phyloP scores from a whole-genome alignment of 2,888 invertebrate species.

The Ichneumon xanthorius region DNA sequence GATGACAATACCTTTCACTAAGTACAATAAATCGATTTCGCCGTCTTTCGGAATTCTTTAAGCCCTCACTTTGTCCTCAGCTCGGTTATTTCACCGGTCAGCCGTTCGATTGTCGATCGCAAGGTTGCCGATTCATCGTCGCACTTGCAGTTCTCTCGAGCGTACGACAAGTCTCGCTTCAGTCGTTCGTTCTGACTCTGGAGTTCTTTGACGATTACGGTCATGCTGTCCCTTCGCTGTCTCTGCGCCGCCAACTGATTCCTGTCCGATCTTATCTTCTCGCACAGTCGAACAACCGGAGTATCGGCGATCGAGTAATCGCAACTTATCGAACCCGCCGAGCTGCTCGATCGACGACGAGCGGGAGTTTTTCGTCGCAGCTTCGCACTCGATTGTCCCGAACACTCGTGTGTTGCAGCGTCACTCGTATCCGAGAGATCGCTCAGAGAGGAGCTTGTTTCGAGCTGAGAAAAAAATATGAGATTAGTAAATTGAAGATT shows the following conservation, averaged over 20 bases:
- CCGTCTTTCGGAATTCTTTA: background rate
- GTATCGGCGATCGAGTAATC: conserved; percentile 36
- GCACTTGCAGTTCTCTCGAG: conserved; percentile 49
- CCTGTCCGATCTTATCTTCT: conserved; percentile 54
- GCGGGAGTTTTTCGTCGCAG: conserved; percentile 53
- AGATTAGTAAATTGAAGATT: background rate
- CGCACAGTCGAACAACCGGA: conserved; percentile 37
- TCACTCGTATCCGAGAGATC: conserved; percentile 72
- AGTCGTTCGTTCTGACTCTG: conserved; percentile 73
- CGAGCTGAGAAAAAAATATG: conserved; percentile 66
- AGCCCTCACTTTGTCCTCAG: conserved; percentile 58
- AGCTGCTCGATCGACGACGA: conserved; percentile 54
- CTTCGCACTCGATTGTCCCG: conserved; percentile 57
- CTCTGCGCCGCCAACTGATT: conserved; percentile 62
- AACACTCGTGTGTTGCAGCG: conserved; percentile 25
- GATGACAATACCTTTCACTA: conserved; percentile 12
- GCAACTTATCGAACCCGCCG: conserved; percentile 62
- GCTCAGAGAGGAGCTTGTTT: conserved; percentile 73
- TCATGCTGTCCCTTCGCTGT: conserved; percentile 69
- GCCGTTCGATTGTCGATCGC: conserved; percentile 46
- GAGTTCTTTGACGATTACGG: conserved; percentile 69
- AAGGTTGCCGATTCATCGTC: conserved; percentile 50
- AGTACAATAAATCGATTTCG: background rate
- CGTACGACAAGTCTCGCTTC: conserved; percentile 65
- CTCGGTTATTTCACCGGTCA: conserved; percentile 57